Base-by-base conservation (phyloP, 2,113 vertebrate species). In the Saimiri boliviensis region DNA sequence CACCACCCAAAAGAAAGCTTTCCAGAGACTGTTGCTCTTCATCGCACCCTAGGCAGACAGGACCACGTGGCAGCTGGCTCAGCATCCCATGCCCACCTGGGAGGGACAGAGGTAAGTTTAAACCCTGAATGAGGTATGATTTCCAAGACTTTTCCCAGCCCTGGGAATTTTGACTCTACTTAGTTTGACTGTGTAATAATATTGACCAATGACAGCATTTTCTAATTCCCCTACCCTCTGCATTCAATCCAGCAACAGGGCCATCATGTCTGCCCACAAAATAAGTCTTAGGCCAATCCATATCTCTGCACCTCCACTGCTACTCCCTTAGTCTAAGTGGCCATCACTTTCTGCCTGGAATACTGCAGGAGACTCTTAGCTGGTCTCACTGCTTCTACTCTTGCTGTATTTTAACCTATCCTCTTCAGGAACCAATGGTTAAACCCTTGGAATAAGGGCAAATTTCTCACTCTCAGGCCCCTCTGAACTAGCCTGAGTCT, bases 1-100 rank as follows among this genome's bases (percentile, higher is more conserved):
- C 27, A n/a, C n/a, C 25, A 37, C 23, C 14, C 63, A 23, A 30
- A 27, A 54, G 45, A 84, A 79, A 60, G 21, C 21, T 35, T 16
- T 58, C 25, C 5, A 13, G 9, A 63, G 12, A 42, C 16, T 4
- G 0, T 5, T 30, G 60, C 52, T 63, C 3, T 71, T n/a, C 35
- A 4, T 42, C 8, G 0, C 21, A 16, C 35, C 10, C 3, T 14
- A 2, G 17, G 23, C 23, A 86, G 52, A 4, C 9, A 37, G 52
- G 49, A 4, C 35, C 45, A 9, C 49, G 4, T 25, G 16, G 37
- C 88, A 68, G 16, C 27, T 30, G 8, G 42, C 42, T 91, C n/a
- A 9, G 14, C 14, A 27, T 54, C 3, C 16, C 19, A 8, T 63
- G 49, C 45, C 27, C 32, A 37, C 42, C 9, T 11, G 1, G 21